Evolutionary conservation across 2,113 vertebrate genomes (phyloP).

Genomic region (Mustela nigripes): DNA sequence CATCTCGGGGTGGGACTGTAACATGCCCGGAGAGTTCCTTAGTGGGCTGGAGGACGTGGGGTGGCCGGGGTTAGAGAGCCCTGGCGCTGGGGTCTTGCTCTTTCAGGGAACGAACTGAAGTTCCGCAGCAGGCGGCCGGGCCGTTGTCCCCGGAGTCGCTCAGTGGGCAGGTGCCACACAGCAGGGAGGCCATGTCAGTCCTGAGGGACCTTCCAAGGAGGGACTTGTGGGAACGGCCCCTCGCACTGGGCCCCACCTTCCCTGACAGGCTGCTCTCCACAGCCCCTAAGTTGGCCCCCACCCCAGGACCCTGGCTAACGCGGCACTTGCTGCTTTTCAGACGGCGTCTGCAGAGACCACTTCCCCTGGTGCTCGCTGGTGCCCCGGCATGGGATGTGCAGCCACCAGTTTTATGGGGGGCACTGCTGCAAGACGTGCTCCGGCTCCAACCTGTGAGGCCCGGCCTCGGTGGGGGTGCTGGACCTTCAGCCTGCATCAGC

Average conservation of each 20-base stretch:
- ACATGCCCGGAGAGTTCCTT: background rate
- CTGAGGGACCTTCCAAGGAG: background rate
- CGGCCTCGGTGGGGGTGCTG: accelerated
- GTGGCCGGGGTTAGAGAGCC: background rate
- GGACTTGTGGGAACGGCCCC: background rate
- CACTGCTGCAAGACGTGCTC: conserved; percentile 94
- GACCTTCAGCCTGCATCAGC: background rate
- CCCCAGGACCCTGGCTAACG: accelerated
- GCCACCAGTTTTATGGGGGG: conserved; percentile 92
- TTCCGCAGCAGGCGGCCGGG: accelerated
- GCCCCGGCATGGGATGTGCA: conserved; percentile 92
- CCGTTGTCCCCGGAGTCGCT: background rate
- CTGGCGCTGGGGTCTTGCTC: background rate
- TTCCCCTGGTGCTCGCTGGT: conserved; percentile 93
- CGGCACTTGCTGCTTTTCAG: conserved; percentile 62
- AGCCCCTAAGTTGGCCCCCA: background rate
- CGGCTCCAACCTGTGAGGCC: conserved; percentile 89
- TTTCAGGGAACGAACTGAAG: background rate
- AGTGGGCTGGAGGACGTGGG: background rate
- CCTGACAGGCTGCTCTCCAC: background rate
- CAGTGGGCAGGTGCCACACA: background rate
- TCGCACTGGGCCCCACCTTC: accelerated
- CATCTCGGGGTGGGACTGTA: accelerated
- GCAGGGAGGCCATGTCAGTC: background rate
- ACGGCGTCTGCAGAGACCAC: conserved; percentile 81